Conservation (phyloP, 1,140 invertebrate genomes). For the Pogonus chalceus region DNA sequence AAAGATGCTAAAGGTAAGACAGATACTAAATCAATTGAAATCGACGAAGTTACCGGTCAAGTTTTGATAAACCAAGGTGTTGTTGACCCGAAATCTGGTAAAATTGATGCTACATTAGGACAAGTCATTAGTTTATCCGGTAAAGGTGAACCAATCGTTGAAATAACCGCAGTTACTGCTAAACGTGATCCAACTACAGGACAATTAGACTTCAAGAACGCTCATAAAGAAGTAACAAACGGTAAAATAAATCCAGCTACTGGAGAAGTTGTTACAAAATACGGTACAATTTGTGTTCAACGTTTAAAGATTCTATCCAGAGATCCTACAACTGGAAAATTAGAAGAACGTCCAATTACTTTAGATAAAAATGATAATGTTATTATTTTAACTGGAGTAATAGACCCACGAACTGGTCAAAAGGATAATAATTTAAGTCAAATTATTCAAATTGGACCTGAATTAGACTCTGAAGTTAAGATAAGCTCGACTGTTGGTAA, state of each 20-base stretch:
- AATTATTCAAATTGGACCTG: constrained; percentile 52
- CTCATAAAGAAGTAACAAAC: constrained; percentile 42
- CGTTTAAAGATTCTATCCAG: constrained; percentile 29
- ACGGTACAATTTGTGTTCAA: constrained; percentile 36
- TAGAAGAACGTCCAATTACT: constrained; percentile 35
- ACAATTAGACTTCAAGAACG: constrained; percentile 31
- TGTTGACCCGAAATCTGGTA: constrained; percentile 44
- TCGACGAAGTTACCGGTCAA: constrained; percentile 48
- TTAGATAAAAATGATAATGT: constrained; percentile 51
- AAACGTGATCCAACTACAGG: constrained; percentile 44
- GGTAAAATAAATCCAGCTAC: constrained; percentile 52
- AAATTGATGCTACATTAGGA: constrained; percentile 40
- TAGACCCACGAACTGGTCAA: constrained; percentile 47
- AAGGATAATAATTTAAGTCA: constrained; percentile 50
- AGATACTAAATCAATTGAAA: constrained; percentile 42
- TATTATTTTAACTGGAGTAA: constrained; percentile 47
- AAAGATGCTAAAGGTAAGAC: constrained; percentile 45
- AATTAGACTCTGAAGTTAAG: constrained; percentile 54
- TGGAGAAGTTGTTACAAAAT: constrained; percentile 49
- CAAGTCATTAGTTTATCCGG: constrained; percentile 41
- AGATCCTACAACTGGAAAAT: constrained; percentile 41
- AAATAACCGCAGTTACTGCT: constrained; percentile 45
- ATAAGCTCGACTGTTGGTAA: constrained; percentile 52
- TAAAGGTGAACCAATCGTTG: constrained; percentile 41
- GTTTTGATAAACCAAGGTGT: constrained; percentile 47